phyloP scores from a whole-genome alignment of 1,140 invertebrate genomes.

The Acromyrmex echinatior region DNA sequence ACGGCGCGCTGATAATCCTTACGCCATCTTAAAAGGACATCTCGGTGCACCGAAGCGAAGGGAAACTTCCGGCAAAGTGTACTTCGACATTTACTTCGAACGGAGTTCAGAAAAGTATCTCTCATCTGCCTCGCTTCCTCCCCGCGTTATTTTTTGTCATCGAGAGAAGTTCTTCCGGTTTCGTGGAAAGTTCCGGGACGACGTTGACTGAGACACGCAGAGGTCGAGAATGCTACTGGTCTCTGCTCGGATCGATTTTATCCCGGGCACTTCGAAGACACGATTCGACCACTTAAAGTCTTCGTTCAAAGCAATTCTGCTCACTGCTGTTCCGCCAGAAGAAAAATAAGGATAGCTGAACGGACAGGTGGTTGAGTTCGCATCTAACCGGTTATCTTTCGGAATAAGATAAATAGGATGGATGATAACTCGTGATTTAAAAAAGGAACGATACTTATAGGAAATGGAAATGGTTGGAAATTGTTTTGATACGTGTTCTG shows the following conservation, averaged over 20 bases:
- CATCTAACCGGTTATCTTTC: conserved; percentile 43
- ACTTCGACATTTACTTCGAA: conserved; percentile 56
- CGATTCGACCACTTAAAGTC: conserved; percentile 50
- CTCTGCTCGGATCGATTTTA: conserved; percentile 45
- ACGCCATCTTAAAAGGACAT: conserved; percentile 24
- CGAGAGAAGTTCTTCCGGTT: conserved; percentile 40
- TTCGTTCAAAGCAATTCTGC: conserved; percentile 41
- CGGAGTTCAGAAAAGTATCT: conserved; percentile 58
- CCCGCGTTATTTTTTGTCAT: background rate
- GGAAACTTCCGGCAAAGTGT: conserved; percentile 52
- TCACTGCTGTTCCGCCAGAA: background rate
- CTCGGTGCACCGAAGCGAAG: conserved; percentile 29
- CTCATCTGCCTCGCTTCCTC: conserved; percentile 24
- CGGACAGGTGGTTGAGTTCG: conserved; percentile 46
- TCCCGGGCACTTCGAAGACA: conserved; percentile 27
- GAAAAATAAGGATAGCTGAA: conserved; percentile 54
- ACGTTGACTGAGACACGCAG: conserved; percentile 9
- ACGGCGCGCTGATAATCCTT: conserved; percentile 34
- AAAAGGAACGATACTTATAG: background rate
- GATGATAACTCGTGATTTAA: conserved; percentile 45
- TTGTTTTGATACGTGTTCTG: background rate
- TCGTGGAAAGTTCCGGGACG: conserved; percentile 46
- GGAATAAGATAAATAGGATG: conserved; percentile 56
- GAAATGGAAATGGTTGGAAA: conserved; percentile 31
- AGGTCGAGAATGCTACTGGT: conserved; percentile 25